Evolutionary conservation across 2,797 vertebrate genomes (phyloP).

Genomic region (Mergus octosetaceus): DNA sequence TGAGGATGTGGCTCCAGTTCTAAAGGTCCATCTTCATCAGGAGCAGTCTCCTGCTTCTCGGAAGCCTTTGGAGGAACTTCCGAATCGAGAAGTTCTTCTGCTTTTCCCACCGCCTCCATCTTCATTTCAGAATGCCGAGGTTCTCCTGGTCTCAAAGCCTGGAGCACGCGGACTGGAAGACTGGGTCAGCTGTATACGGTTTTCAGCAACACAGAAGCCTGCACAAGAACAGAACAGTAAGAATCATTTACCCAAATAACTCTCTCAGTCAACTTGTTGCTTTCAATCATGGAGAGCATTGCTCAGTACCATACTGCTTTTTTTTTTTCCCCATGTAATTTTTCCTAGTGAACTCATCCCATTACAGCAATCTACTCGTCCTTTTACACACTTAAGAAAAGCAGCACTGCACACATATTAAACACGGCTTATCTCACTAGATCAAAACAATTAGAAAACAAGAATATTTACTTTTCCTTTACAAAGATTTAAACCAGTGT

Average conservation of each 20-base stretch:
- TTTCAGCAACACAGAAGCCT: conserved; percentile 76
- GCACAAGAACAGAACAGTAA: conserved; percentile 61
- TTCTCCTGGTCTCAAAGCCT: conserved; percentile 77
- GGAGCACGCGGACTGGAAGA: conserved; percentile 67
- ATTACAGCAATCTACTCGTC: not conserved
- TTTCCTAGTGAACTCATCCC: not conserved
- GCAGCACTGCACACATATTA: not conserved
- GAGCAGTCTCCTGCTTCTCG: conserved; percentile 75
- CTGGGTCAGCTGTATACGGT: conserved; percentile 21
- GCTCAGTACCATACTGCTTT: fast-evolving
- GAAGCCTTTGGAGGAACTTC: conserved; percentile 85
- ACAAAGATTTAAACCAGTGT: not conserved
- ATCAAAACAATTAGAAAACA: not conserved
- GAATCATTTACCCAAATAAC: not conserved
- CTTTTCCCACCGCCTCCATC: conserved; percentile 93
- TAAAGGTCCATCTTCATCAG: conserved; percentile 83
- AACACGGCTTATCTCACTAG: fast-evolving
- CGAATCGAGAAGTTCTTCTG: conserved; percentile 87
- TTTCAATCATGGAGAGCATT: fast-evolving
- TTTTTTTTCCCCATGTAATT: not conserved
- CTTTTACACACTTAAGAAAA: not conserved
- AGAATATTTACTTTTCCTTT: not conserved
- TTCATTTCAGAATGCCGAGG: conserved; percentile 87
- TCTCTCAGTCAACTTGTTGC: not conserved
- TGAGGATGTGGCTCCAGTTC: conserved; percentile 83